These are phyloP conservation scores for Calephelis virginiensis DNA, from an alignment of 1,140 invertebrate species.

Conservation along the genomic window DNA sequence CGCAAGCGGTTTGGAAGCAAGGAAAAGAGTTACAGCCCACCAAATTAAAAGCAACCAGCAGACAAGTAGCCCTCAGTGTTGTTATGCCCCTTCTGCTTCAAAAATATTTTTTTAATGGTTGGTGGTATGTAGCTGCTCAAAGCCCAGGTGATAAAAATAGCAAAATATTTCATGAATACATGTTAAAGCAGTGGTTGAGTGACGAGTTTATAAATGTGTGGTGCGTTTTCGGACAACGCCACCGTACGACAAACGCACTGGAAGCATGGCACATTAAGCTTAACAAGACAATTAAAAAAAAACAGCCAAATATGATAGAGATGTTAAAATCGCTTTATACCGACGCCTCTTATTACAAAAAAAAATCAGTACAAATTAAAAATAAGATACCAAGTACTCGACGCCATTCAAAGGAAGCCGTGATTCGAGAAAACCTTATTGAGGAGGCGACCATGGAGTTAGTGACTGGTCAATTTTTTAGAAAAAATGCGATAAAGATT, in stretches of 20 bases:
- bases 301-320: conserved; percentile 1
- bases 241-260: neutral
- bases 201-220: conserved; percentile 4
- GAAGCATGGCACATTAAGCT: neutral
- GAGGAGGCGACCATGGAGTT: neutral
- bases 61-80: conserved; percentile 4
- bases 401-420: too few species aligned
- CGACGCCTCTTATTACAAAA: neutral
- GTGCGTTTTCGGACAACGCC: conserved; percentile 10
- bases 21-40: neutral
- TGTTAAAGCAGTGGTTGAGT: neutral
- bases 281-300: conserved; percentile 1
- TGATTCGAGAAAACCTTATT: neutral
- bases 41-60: neutral
- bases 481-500: too few species aligned
- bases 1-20: conserved; percentile 1
- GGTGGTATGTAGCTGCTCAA: conserved; percentile 1
- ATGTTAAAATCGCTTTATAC: neutral
- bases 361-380: neutral
- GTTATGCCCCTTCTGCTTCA: neutral
- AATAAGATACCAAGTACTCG: too few species aligned
- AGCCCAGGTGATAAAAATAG: neutral
- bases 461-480: neutral
- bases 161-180: neutral
- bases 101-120: neutral